A percentile compares a stretch with the other conserved stretches of the same genome.
phyloP scores from a whole-genome alignment of 2,113 vertebrate species.

The Hucho hucho region DNA sequence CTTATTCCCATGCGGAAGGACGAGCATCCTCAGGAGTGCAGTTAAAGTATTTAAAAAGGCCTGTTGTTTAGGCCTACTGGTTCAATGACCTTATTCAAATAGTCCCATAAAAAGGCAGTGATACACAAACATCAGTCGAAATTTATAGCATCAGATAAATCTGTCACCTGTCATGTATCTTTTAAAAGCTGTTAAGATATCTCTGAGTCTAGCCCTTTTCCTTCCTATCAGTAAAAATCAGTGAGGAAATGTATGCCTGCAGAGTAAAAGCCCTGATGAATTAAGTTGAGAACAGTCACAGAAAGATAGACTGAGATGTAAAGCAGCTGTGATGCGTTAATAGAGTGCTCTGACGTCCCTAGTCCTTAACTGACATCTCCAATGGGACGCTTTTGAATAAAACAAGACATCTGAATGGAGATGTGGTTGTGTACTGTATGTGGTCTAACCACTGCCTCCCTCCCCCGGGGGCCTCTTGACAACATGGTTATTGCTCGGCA shows the following conservation, averaged over 20 bases:
- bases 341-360: constrained; percentile 46
- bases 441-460: not conserved
- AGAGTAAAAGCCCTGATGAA: constrained; percentile 57
- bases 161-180: constrained; percentile 61
- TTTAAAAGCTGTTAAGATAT: constrained; percentile 65
- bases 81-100: constrained; percentile 67
- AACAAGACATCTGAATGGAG: constrained; percentile 52
- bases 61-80: constrained; percentile 48
- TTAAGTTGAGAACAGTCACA: constrained; percentile 41
- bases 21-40: constrained; percentile 6
- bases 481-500: constrained; percentile 11
- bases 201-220: constrained; percentile 55
- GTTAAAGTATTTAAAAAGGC: constrained; percentile 49
- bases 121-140: constrained; percentile 62
- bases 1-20: constrained; percentile 44
- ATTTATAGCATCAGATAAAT: constrained; percentile 71
- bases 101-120: constrained; percentile 64
- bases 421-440: constrained; percentile 18
- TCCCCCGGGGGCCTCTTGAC: constrained; percentile 1
- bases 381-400: constrained; percentile 37
- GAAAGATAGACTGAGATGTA: constrained; percentile 42
- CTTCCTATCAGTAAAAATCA: constrained; percentile 50
- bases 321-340: constrained; percentile 58
- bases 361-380: constrained; percentile 45
- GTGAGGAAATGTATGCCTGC: constrained; percentile 40